Base-by-base conservation (phyloP, 2,888 invertebrate genomes). In the Phyllotreta cruciferae region DNA sequence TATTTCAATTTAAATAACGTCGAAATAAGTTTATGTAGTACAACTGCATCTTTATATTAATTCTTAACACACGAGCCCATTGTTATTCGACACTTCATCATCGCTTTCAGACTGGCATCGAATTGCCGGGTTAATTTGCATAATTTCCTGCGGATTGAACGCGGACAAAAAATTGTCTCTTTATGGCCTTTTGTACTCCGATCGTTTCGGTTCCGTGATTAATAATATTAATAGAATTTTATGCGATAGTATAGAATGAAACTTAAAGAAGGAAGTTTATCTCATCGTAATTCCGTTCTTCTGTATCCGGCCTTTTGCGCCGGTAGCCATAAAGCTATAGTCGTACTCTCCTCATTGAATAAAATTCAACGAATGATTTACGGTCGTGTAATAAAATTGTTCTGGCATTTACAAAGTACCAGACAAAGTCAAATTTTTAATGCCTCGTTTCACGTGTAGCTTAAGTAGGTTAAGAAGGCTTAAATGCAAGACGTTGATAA, bases 181-280 rank as follows among this genome's bases (percentile, higher is more conserved):
- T 35, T 49, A 49, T 35, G 36, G 13, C 36, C 34, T 49, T 24
- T 49, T 49, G 35, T 47, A 14, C 6, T 13, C 10, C 11, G 36
- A 35, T 49, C 47, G 10, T 47, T 47, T 47, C 34, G 47, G 10
- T 8, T 49, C 34, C 5, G 36, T 49, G 49, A 49, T 35, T 49
- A 49, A 49, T 49, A 49, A 24, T 24, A 24, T 24, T 24, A 24
- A 24, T 24, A 24, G 24, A n/a, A 49, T 35, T 35, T 49, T 49
- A 44, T 44, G 14, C 44, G 10, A n/a, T 9, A n/a, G 41, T 11
- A 35, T 24, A 3, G 24, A 24, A 24, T 24, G 24, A 24, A 38
- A 52, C 49, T 53, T 13, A 11, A 56, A 49, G 56, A 41, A 62
- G 62, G 62, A 62, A 62, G 62, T 53, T 39, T 8, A 47, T 56